phyloP scores from a whole-genome alignment of 2,888 invertebrate species.

The Caenorhabditis sulstoni region DNA sequence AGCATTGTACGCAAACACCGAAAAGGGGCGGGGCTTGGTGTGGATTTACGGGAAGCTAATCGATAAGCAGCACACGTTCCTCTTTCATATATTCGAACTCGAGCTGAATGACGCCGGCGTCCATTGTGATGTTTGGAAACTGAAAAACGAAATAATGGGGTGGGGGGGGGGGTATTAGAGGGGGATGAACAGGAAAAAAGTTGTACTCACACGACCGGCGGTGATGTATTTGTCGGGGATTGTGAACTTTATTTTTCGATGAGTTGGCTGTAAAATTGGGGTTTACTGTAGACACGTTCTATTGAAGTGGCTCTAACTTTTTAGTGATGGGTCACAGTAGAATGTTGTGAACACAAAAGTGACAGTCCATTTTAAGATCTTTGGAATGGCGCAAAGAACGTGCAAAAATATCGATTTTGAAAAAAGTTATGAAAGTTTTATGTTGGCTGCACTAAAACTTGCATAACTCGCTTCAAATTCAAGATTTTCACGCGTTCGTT shows the following conservation, averaged over 20 bases:
- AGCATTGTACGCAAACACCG: neutral
- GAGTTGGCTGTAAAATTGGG: slow-evolving; percentile 56
- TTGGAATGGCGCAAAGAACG: too few species aligned
- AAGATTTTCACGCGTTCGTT: too few species aligned
- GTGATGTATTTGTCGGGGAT: slow-evolving; percentile 69
- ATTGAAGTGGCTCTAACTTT: too few species aligned
- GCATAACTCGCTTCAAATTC: too few species aligned
- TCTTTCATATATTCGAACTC: slow-evolving; percentile 66
- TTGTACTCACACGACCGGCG: slow-evolving; percentile 54
- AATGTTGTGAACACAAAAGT: too few species aligned
- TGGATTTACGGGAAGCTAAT: slow-evolving; percentile 29
- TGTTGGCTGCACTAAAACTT: too few species aligned
- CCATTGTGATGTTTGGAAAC: slow-evolving; percentile 68
- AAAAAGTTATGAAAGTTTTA: too few species aligned
- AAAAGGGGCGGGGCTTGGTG: too few species aligned
- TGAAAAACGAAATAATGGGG: slow-evolving; percentile 15
- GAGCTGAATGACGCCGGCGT: slow-evolving; percentile 70
- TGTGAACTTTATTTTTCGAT: slow-evolving; percentile 67
- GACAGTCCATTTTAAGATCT: too few species aligned
- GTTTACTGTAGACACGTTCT: slow-evolving; percentile 7
- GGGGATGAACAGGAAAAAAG: slow-evolving; percentile 2
- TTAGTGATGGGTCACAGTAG: too few species aligned
- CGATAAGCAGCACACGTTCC: slow-evolving; percentile 55
- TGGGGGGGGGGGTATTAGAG: too few species aligned
- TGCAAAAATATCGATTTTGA: too few species aligned